A percentile compares a stretch with the other conserved stretches of the same genome.
Evolutionary conservation across 2,797 vertebrate genomes (phyloP).

Genomic region (Brachyrhaphis roseni): DNA sequence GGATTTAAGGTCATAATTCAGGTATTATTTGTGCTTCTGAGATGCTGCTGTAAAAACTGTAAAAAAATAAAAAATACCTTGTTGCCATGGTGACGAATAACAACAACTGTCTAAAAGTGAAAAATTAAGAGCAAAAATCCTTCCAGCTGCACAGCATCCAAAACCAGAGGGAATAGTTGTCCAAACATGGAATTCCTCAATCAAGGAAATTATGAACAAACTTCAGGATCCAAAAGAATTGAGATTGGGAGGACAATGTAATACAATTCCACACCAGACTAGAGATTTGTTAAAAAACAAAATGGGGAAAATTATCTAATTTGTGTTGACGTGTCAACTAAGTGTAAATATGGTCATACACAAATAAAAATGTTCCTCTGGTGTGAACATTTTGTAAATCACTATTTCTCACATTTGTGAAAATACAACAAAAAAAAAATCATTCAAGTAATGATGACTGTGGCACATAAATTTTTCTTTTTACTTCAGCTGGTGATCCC

Average conservation of each 20-base stretch:
- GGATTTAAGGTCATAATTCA: too few relatives aligned
- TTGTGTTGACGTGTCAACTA: neutral
- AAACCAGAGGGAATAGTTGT: too few relatives aligned
- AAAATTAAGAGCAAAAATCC: too few relatives aligned
- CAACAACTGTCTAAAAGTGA: too few relatives aligned
- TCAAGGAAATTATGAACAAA: too few relatives aligned
- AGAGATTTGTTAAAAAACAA: neutral
- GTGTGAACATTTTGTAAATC: neutral
- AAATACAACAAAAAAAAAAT: neutral
- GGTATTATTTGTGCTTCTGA: too few relatives aligned
- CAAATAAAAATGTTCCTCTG: neutral
- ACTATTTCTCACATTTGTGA: neutral
- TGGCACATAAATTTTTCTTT: neutral
- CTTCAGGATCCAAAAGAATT: too few relatives aligned
- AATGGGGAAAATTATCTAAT: neutral
- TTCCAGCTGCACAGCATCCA: too few relatives aligned
- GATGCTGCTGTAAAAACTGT: too few relatives aligned
- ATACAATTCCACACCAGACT: neutral
- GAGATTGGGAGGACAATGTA: neutral
- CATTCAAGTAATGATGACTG: neutral
- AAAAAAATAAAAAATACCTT: too few relatives aligned
- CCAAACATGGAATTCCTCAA: too few relatives aligned
- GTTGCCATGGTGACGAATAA: too few relatives aligned
- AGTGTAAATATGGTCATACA: neutral
- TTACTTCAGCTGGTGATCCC: neutral